These are phyloP conservation scores for Microlaimidae sp. DNA, from an alignment of 2,888 invertebrate genomes.

Conservation along the genomic window DNA sequence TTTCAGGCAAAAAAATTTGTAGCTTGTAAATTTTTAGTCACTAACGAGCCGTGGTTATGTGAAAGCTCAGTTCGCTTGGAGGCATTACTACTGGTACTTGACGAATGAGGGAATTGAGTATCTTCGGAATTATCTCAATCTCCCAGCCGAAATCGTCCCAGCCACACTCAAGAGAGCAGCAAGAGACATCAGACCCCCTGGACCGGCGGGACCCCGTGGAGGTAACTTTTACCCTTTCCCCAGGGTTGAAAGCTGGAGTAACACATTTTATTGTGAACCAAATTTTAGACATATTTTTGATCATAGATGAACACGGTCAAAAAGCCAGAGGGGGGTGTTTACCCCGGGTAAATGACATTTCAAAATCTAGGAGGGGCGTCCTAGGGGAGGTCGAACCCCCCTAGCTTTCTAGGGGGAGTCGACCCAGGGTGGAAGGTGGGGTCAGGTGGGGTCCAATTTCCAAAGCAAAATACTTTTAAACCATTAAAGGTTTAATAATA, in stretches of 20 bases:
- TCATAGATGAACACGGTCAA: too few species aligned
- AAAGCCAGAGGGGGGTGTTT: too few species aligned
- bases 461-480: too few species aligned
- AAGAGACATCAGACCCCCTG: constrained; percentile 44
- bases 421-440: too few species aligned
- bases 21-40: constrained; percentile 52
- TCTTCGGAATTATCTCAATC: constrained; percentile 76
- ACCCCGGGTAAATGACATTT: too few species aligned
- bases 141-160: constrained; percentile 96
- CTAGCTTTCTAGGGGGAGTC: too few species aligned
- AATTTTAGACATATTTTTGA: too few species aligned
- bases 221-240: background rate
- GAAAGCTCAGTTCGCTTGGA: constrained; percentile 99
- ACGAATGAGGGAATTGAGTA: constrained; percentile 97
- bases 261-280: constrained; percentile 7
- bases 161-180: constrained; percentile 82
- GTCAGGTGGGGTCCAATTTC: too few species aligned
- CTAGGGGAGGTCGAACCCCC: too few species aligned
- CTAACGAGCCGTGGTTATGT: constrained; percentile 89
- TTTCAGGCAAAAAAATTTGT: too few species aligned
- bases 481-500: too few species aligned
- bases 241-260: background rate
- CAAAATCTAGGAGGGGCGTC: too few species aligned
- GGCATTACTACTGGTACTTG: constrained; percentile 97
- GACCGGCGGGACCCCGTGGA: background rate